Conservation (phyloP, 2,888 invertebrate genomes). For the Cyrtodaria siliqua region DNA sequence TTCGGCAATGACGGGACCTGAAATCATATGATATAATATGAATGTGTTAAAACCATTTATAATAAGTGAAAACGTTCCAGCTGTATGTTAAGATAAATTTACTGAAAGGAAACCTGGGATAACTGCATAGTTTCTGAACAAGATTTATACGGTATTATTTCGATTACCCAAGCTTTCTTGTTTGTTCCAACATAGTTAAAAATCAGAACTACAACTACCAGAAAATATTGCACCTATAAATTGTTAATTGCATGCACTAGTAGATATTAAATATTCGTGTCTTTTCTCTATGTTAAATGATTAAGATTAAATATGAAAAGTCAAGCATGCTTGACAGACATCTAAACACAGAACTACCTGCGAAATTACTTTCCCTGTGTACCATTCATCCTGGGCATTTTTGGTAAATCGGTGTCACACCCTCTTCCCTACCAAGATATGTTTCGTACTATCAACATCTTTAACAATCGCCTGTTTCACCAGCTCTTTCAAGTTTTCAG, state of each 20-base stretch:
- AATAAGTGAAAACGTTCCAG: not conserved
- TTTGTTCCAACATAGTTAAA: too few relatives aligned
- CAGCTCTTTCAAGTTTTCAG: constrained; percentile 26
- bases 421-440: constrained; percentile 41
- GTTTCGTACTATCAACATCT: constrained; percentile 23
- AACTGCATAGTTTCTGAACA: too few relatives aligned
- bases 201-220: too few relatives aligned
- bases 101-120: too few relatives aligned
- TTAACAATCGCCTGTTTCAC: constrained; percentile 26
- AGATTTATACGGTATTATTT: too few relatives aligned
- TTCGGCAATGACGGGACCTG: not conserved
- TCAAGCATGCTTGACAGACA: constrained; percentile 9
- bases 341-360: constrained; percentile 34
- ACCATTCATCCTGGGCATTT: constrained; percentile 31
- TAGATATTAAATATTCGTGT: not conserved
- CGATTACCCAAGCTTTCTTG: too few relatives aligned
- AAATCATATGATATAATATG: not conserved
- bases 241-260: too few relatives aligned
- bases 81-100: too few relatives aligned
- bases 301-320: not conserved
- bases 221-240: too few relatives aligned
- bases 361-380: constrained; percentile 49
- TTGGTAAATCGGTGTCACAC: constrained; percentile 28
- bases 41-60: not conserved
- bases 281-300: too few relatives aligned